Percentiles rank a stretch among this genome's conserved stretches.
Conservation (phyloP, 30 jellyfish, hydroid and myxozoan species). For the Rhopilema esculentum region DNA sequence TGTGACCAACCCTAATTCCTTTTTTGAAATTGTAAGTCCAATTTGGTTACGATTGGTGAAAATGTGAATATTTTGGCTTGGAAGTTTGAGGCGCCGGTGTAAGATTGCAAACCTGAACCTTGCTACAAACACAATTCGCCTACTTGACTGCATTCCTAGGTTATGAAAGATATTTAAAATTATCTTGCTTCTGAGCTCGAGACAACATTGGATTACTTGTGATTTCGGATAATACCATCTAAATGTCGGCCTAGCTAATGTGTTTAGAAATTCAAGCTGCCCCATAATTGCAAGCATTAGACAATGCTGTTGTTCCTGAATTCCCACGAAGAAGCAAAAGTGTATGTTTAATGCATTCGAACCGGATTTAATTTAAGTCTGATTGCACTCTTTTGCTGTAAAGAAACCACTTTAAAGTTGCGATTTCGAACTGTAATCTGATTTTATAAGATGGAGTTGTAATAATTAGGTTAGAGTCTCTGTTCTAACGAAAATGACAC, state of each 20-base stretch:
- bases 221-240: not conserved
- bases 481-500: not conserved
- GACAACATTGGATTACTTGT: not conserved
- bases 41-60: not conserved
- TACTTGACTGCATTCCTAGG: not conserved
- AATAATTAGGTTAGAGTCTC: not conserved
- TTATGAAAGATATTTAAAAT: not conserved
- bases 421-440: not conserved
- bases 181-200: not conserved
- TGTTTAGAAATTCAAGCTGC: not conserved
- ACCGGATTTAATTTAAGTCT: not conserved
- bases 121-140: not conserved
- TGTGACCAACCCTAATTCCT: not conserved
- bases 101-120: not conserved
- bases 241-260: not conserved
- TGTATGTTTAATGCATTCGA: not conserved
- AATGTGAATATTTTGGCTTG: not conserved
- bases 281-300: not conserved
- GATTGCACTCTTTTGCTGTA: not conserved
- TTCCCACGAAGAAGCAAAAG: not conserved
- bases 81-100: not conserved
- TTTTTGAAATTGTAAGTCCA: not conserved
- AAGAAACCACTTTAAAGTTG: not conserved
- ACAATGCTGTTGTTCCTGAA: not conserved
- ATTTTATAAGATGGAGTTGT: not conserved